Base-by-base conservation (phyloP, 92 coral and sea anemone genomes). In the Epizoanthus illoricatus region DNA sequence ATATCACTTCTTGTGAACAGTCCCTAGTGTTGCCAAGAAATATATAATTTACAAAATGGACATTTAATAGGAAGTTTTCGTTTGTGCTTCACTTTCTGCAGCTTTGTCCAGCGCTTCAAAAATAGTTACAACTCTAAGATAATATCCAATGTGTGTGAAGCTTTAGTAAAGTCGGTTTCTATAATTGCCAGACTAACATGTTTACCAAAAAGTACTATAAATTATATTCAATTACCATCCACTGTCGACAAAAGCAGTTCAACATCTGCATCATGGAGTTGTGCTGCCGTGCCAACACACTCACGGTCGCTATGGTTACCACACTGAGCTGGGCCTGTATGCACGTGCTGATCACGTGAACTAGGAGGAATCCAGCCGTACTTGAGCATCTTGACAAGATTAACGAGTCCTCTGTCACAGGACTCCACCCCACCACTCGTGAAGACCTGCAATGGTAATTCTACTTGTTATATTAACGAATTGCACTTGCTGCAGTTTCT, bases 341-440 rank as follows among this genome's bases (percentile, higher is more conserved):
- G 66, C 5, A 74, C 65, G 66, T 15, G 4, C 24, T 74, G 80
- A 12, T 74, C 65, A 74, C 52, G 52, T 8, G 80, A 5, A 55
- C 80, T 47, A 4, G 80, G 80, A 47, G 80, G 80, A 5, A 7
- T 57, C 80, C 80, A 74, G 9, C 80, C 80, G 40, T 74, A 56
- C 18, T 57, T 74, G 45, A 56, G 8, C 80, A 33, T 56, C 23
- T 55, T 56, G 12, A 74, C 63, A 0, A 74, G 49, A 23, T 74
- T 74, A 15, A 55, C 49, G 39, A 74, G 80, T 7, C 66, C 80
- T 33, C 40, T 5, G 65, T 28, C 17, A 18, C 80, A 55, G 5
- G 20, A 3, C 10, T 56, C 21, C 21, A 74, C 8, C 33, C 80
- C 80, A 23, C 39, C 80, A 0, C n/a, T 74, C 21, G 65, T 33